A percentile compares a stretch with the other conserved stretches of the same genome.
These are phyloP conservation scores for Lasioglossum morio DNA, from an alignment of 2,888 invertebrate species.

Conservation along the genomic window DNA sequence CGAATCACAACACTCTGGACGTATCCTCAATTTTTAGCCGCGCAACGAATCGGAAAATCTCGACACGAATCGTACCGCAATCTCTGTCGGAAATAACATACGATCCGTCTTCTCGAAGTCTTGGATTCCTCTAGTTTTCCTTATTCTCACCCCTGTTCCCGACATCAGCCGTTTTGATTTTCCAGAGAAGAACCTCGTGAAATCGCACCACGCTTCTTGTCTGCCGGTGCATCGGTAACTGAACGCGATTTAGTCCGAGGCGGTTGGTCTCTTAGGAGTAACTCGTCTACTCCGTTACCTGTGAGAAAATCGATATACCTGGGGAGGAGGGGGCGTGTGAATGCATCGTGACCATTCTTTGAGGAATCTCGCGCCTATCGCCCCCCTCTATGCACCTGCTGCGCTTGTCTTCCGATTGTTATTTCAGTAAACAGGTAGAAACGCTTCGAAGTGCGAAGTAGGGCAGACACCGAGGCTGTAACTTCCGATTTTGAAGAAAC, in stretches of 20 bases:
- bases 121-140: background rate
- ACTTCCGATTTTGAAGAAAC: too few relatives aligned
- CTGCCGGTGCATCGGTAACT: slow-evolving; percentile 62
- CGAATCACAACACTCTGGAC: background rate
- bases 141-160: background rate
- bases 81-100: background rate
- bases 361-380: slow-evolving; percentile 12
- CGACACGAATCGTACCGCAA: background rate
- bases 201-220: slow-evolving; percentile 39
- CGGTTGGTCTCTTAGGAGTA: slow-evolving; percentile 64
- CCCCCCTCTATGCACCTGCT: background rate
- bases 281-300: slow-evolving; percentile 55
- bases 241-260: slow-evolving; percentile 57
- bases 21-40: background rate
- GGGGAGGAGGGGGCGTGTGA: slow-evolving; percentile 41
- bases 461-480: too few relatives aligned
- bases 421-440: background rate
- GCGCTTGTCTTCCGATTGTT: background rate
- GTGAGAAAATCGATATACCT: slow-evolving; percentile 63
- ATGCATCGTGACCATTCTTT: slow-evolving; percentile 48
- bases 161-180: background rate
- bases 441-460: background rate
- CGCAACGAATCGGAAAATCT: background rate
- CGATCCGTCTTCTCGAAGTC: background rate
- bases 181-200: background rate